Evolutionary conservation across 2,888 invertebrate genomes (phyloP).

Genomic region (Drosophila seclusa): DNA sequence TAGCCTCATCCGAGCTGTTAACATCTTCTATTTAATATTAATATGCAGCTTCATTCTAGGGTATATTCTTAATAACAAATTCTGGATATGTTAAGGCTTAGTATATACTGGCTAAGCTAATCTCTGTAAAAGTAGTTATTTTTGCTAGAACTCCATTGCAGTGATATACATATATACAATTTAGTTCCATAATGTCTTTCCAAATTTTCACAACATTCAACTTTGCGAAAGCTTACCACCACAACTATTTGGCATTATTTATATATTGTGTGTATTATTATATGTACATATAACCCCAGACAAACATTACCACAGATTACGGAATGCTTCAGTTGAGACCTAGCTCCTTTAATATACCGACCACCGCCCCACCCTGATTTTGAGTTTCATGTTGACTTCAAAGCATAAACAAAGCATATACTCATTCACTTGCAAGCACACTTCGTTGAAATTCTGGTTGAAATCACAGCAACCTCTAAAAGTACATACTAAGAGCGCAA

Average conservation of each 20-base stretch:
- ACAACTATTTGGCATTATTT: constrained; percentile 48
- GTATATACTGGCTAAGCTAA: background rate
- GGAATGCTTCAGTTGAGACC: constrained; percentile 45
- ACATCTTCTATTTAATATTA: background rate
- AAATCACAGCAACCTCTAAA: constrained; percentile 47
- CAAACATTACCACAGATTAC: constrained; percentile 26
- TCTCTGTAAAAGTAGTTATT: background rate
- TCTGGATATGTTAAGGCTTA: background rate
- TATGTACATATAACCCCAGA: constrained; percentile 22
- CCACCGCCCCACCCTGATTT: constrained; percentile 31
- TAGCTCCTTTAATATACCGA: background rate
- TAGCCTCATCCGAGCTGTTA: background rate
- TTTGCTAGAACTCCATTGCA: background rate
- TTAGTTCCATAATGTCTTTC: background rate
- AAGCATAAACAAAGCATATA: constrained; percentile 72
- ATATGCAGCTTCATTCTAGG: background rate
- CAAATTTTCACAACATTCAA: constrained; percentile 42
- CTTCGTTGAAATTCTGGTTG: constrained; percentile 62
- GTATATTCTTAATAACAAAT: background rate
- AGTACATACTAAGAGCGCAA: constrained; percentile 47
- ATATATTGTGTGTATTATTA: constrained; percentile 13
- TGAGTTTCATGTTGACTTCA: constrained; percentile 51
- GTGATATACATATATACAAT: background rate
- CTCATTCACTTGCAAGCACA: constrained; percentile 71
- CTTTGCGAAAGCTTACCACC: constrained; percentile 57